Evolutionary conservation across 2,888 invertebrate genomes (phyloP).

Genomic region (Coleophora flavipennella): DNA sequence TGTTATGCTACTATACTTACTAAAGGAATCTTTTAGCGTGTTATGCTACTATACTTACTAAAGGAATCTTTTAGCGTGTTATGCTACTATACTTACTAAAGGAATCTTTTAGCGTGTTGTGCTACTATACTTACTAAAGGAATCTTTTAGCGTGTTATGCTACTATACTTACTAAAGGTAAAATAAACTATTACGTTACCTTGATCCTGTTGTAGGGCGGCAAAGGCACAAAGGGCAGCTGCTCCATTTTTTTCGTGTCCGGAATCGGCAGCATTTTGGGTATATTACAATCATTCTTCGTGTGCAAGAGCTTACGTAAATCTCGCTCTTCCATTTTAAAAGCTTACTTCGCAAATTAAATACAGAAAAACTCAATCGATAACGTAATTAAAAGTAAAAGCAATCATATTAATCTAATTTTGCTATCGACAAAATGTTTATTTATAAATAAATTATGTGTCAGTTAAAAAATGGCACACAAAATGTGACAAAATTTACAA

Average conservation of each 20-base stretch:
- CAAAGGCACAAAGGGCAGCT: conserved; percentile 48
- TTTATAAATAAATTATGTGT: no score
- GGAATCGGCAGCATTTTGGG: conserved; percentile 55
- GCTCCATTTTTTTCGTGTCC: conserved; percentile 46
- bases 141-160: no score
- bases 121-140: no score
- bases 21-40: no score
- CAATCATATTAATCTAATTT: neutral
- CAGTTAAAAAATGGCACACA: neutral
- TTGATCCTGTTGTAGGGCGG: conserved; percentile 60
- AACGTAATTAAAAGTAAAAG: conserved; percentile 6
- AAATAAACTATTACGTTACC: no score
- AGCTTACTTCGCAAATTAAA: neutral
- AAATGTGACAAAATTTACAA: conserved; percentile 4
- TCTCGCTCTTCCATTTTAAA: conserved; percentile 51
- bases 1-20: no score
- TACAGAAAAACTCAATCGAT: conserved; percentile 12
- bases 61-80: no score
- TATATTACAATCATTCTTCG: conserved; percentile 58
- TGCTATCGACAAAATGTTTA: neutral
- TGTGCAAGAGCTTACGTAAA: conserved; percentile 48
- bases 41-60: no score
- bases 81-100: no score
- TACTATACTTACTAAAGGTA: no score
- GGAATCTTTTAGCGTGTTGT: no score